These are phyloP conservation scores for Tachysurus vachellii DNA, from an alignment of 2,113 vertebrate genomes.

Conservation along the genomic window DNA sequence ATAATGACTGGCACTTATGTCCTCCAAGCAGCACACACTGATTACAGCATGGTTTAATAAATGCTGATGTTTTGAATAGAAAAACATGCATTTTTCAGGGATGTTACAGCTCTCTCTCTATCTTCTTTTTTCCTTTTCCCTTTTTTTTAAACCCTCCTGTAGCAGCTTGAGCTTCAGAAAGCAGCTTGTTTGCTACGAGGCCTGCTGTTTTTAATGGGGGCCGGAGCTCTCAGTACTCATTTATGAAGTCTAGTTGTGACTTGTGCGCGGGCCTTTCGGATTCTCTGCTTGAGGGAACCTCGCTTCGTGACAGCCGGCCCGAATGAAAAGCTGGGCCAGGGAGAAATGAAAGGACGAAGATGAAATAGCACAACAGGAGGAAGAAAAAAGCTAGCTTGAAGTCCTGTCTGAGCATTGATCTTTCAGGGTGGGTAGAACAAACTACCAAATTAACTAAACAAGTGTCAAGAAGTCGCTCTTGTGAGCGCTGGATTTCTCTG, in stretches of 20 bases:
- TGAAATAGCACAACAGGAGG: conserved; percentile 47
- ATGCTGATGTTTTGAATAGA: conserved; percentile 33
- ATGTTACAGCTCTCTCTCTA: neutral
- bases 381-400: conserved; percentile 45
- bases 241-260: conserved; percentile 45
- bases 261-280: conserved; percentile 13
- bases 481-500: conserved; percentile 34
- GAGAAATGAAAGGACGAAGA: conserved; percentile 46
- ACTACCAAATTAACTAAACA: conserved; percentile 57
- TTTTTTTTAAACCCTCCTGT: conserved; percentile 13
- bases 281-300: conserved; percentile 45
- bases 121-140: neutral
- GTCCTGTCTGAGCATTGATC: conserved; percentile 53
- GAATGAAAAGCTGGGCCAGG: conserved; percentile 42
- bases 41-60: conserved; percentile 38
- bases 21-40: conserved; percentile 24
- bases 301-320: conserved; percentile 37
- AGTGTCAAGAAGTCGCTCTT: conserved; percentile 51
- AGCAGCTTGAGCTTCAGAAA: conserved; percentile 48
- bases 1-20: conserved; percentile 36
- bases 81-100: conserved; percentile 41
- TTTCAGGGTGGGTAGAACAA: conserved; percentile 40
- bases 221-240: conserved; percentile 44
- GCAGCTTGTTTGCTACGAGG: conserved; percentile 34
- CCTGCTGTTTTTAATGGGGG: conserved; percentile 44